Base-by-base conservation (phyloP, 2,797 vertebrate species). In the Vultur gryphus region DNA sequence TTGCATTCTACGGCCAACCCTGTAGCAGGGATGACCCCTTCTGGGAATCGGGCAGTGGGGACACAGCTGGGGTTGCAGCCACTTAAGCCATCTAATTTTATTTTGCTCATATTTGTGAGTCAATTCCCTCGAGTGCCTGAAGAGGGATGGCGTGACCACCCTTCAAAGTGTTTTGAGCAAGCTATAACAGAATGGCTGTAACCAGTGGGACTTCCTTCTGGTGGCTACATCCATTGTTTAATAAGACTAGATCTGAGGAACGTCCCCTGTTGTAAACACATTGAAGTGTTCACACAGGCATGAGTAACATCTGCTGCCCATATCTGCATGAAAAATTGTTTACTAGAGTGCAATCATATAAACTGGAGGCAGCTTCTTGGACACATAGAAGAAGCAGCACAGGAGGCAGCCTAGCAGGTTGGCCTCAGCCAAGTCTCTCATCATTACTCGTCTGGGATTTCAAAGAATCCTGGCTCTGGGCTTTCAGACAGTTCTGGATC, bases 241-340 rank as follows among this genome's bases (percentile, higher is more conserved):
- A 69, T 31, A 64, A 55, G 73, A 51, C 58, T 48, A 46, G 65
- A 43, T 89, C 79, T 66, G 72, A 95, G n/a, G 13, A 88, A 81
- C 62, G 3, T 89, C 93, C 85, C 55, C 86, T 93, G 76, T 61
- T 96, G 88, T 75, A 91, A 89, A 96, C 79, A 84, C 84, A 91
- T 10, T 76, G 78, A 95, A 91, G 83, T 69, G 95, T 77, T 95
- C 82, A 89, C 94, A 93, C 87, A 84, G 83, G 97, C 96, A 94
- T 48, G 77, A 96, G 90, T 80, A 97, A 96, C 93, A 97, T 97
- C 94, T 97, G 96, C 94, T 97, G 94, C 69, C 84, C 64, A 10
- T 66, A 87, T 70, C 96, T 94, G 95, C 95, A 89, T 93, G 96
- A 94, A 97, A 83, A 89, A 97, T 89, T 94, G 93, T 97, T 95